Conservation (phyloP, 1,140 invertebrate genomes). For the Drosophila parabipectinata region DNA sequence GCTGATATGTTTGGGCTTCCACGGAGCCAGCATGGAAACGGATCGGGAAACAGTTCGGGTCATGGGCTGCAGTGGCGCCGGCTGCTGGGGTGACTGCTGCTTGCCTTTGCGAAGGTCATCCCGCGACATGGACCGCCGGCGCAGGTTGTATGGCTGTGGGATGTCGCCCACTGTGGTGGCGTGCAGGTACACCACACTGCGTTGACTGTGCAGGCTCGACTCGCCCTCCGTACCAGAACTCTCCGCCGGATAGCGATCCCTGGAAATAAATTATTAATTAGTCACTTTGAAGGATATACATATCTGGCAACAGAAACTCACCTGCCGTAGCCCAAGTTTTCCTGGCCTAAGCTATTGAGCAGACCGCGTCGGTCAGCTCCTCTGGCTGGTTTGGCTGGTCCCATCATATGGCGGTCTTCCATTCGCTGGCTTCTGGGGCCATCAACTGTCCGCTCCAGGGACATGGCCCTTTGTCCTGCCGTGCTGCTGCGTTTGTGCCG, state of each 20-base stretch:
- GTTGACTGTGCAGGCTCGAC: constrained; percentile 90
- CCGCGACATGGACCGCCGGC: constrained; percentile 85
- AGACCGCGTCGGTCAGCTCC: constrained; percentile 68
- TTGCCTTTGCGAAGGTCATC: constrained; percentile 87
- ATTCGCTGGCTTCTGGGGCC: constrained; percentile 31
- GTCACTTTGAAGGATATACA: neutral
- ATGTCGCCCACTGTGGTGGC: constrained; percentile 88
- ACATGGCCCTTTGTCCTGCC: constrained; percentile 58
- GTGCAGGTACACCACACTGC: constrained; percentile 91
- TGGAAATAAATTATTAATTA: constrained; percentile 4
- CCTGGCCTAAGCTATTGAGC: constrained; percentile 41
- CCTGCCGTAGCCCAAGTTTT: constrained; percentile 52
- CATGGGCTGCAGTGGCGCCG: constrained; percentile 86
- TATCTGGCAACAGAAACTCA: constrained; percentile 7
- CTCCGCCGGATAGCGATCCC: constrained; percentile 85
- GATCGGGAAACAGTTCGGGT: constrained; percentile 91
- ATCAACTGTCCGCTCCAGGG: constrained; percentile 64
- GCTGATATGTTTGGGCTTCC: constrained; percentile 90
- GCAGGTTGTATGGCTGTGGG: constrained; percentile 82
- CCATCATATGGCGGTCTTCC: constrained; percentile 59
- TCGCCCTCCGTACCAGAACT: constrained; percentile 91
- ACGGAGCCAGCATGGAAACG: constrained; percentile 92
- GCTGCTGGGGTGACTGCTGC: constrained; percentile 55
- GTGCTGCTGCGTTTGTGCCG: constrained; percentile 63
- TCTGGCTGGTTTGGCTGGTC: constrained; percentile 79